These are phyloP conservation scores for Ceratoteleas bidentatus DNA, from an alignment of 1,140 invertebrate species.

Conservation along the genomic window DNA sequence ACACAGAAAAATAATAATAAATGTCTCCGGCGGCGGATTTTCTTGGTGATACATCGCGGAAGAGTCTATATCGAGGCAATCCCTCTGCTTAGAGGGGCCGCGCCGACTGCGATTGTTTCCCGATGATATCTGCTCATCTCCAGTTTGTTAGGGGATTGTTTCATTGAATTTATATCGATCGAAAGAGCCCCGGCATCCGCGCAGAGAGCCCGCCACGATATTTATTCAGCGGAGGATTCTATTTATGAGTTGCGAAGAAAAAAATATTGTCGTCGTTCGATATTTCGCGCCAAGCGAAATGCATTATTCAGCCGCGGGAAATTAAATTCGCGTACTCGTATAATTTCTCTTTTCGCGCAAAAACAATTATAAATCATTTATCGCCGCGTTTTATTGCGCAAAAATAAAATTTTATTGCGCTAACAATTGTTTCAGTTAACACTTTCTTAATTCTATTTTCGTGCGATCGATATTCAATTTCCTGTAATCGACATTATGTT, in stretches of 20 bases:
- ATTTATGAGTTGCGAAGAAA: conserved; percentile 6
- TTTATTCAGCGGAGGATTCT: conserved; percentile 24
- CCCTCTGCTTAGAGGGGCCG: conserved; percentile 37
- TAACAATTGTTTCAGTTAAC: too few species aligned
- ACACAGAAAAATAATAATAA: conserved; percentile 68
- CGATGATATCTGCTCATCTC: conserved; percentile 74
- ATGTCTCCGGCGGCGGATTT: conserved; percentile 44
- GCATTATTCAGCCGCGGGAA: conserved; percentile 3
- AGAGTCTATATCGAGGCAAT: conserved; percentile 44
- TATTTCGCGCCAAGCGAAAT: conserved; percentile 2
- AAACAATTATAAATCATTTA: too few species aligned
- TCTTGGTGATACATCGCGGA: conserved; percentile 53
- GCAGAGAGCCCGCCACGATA: background rate
- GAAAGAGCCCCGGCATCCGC: background rate
- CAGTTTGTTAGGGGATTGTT: conserved; percentile 76
- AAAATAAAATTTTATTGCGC: too few species aligned
- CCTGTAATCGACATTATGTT: too few species aligned
- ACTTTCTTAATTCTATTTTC: too few species aligned
- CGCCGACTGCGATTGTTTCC: conserved; percentile 68
- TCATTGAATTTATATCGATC: conserved; percentile 71
- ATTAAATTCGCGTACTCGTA: background rate
- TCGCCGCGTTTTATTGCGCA: too few species aligned
- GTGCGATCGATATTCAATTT: too few species aligned
- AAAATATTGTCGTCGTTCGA: conserved; percentile 5
- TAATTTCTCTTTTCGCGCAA: too few species aligned